Evolutionary conservation across 2,797 vertebrate species (phyloP).

Genomic region (Coregonus ussuriensis): DNA sequence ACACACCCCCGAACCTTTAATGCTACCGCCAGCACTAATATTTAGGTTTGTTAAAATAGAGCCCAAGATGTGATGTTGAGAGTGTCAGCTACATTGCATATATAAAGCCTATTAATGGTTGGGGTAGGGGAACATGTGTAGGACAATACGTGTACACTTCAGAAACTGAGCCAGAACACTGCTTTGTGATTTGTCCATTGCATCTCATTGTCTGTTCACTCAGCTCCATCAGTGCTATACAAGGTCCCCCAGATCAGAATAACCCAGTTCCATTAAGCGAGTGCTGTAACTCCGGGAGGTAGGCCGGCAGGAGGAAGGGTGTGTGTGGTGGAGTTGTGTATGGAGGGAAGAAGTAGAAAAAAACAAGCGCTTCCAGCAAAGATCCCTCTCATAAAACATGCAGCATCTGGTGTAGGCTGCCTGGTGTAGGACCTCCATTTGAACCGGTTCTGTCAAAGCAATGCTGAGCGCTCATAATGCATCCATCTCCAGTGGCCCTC

Average conservation of each 20-base stretch:
- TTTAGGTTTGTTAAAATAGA: too few species aligned
- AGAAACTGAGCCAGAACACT: background rate
- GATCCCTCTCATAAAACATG: conserved; percentile 14
- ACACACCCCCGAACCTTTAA: too few species aligned
- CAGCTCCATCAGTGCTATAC: background rate
- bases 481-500: background rate
- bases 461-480: background rate
- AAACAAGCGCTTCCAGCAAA: background rate
- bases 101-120: background rate
- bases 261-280: too few species aligned
- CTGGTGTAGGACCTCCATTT: background rate
- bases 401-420: background rate
- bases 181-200: background rate
- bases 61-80: too few species aligned
- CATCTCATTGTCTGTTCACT: background rate
- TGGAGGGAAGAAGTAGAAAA: background rate
- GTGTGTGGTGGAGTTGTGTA: background rate
- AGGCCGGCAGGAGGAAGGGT: background rate
- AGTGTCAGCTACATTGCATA: too few species aligned
- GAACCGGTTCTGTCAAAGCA: background rate
- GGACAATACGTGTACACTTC: background rate
- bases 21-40: too few species aligned
- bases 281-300: background rate
- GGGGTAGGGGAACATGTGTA: background rate
- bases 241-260: background rate